Evolutionary conservation across 2,888 invertebrate species (phyloP), one percentile per base, ranked within the genome.

Genomic region (Ischnus inquisitorius): DNA sequence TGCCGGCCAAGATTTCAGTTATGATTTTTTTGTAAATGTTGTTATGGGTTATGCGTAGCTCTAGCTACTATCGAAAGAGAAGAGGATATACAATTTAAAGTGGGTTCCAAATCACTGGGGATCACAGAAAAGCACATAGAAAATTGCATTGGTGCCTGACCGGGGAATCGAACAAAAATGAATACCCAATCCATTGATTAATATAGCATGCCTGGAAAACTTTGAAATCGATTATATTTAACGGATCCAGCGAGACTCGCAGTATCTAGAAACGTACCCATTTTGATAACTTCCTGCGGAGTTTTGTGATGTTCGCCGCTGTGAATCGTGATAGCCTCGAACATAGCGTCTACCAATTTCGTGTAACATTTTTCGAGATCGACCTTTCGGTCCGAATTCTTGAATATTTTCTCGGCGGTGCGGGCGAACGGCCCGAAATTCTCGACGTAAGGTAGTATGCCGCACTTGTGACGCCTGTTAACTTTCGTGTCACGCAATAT

Each of bases 301-400:
- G 98, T 98, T 94, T 98, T 98, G 87, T 97, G 96, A 93, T 98
- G 98, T 90, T 98, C 97, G 75, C 94, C 94, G 0, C 98, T 96
- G 88, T 98, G 97, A 68, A 95, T 94, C 51, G 95, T 95, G 85
- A 99, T 97, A 85, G 97, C 97, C 88, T 97, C 97, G 93, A 98
- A 96, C 94, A 98, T 97, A 57, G 97, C 96, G 87, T 95, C 95
- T n/a, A 98, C 96, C 89, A 98, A 94, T 93, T 96, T 95, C 43
- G 96, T 95, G 93, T 97, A 97, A 97, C 98, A 98, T 92, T 98
- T 98, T 92, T 99, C 98, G 88, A 98, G 95, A 94, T 98, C 98
- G 1, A 97, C 96, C 89, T 98, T 96, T 74, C 99, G 95, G 87
- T 97, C 97, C 43, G 98, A 97, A 90, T 96, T 97, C 84, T 96